phyloP scores from a whole-genome alignment of 1,140 invertebrate genomes.

The Ladona fulva region DNA sequence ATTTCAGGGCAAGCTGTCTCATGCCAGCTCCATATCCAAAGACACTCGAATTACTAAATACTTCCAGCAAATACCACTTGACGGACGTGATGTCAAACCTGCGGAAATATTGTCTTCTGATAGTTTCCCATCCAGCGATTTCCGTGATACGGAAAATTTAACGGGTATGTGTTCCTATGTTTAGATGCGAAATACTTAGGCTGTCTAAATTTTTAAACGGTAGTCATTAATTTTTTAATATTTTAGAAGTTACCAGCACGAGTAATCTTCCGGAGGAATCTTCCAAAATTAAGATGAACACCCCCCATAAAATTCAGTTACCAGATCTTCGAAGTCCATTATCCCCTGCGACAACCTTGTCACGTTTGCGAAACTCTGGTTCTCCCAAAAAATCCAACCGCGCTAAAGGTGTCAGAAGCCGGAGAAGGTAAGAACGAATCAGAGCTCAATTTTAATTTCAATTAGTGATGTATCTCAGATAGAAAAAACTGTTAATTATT shows the following conservation, averaged over 20 bases:
- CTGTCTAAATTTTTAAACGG: too few species aligned
- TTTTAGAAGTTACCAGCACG: too few species aligned
- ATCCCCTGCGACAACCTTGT: conserved; percentile 16
- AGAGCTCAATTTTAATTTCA: too few species aligned
- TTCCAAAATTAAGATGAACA: background rate
- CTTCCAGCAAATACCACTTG: conserved; percentile 16
- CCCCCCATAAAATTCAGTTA: conserved; percentile 20
- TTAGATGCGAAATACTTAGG: too few species aligned
- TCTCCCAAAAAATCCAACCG: conserved; percentile 15
- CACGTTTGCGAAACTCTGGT: conserved; percentile 12
- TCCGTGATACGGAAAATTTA: background rate
- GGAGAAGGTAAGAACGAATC: conserved; percentile 4
- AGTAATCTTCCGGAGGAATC: too few species aligned
- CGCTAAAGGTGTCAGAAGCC: background rate
- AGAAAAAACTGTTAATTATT: too few species aligned
- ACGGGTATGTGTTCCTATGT: background rate
- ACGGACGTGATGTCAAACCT: background rate
- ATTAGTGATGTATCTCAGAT: too few species aligned
- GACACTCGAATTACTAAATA: conserved; percentile 19
- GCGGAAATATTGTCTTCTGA: background rate
- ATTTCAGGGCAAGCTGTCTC: conserved; percentile 26
- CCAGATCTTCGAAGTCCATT: conserved; percentile 6
- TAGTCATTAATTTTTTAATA: too few species aligned
- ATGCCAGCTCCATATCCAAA: conserved; percentile 20
- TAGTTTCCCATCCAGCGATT: too few species aligned